Evolutionary conservation across 35 echinoderm and acorn worm genomes (phyloP), one percentile per base, ranked within the genome.

Genomic region (Amphiura filiformis): DNA sequence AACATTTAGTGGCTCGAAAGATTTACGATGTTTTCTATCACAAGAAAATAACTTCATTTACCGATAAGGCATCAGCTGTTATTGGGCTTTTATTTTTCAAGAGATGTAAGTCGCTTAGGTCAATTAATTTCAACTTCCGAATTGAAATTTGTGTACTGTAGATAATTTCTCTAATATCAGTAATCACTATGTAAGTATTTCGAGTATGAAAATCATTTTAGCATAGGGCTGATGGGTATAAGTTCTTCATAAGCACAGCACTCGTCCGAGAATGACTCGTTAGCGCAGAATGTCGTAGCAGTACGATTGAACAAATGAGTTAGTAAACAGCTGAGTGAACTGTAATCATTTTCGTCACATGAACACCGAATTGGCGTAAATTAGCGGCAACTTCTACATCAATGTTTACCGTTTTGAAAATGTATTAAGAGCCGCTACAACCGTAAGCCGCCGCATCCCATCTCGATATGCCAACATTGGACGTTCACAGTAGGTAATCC

Each of bases 401-500:
- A 1, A 70, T 70, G 61, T 70, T 70, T 70, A 70, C 61, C 28
- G 26, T 70, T 70, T 70, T 70, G 61, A 70, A 70, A 70, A 70
- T 70, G 26, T 70, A 70, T 26, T n/a, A 70, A 15, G 61, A 70
- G 26, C 61, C 28, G 38, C n/a, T 39, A 39, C 56, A n/a, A n/a
- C n/a, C n/a, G n/a, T n/a, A n/a, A n/a, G n/a, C n/a, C n/a, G n/a
- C n/a, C n/a, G n/a, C n/a, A n/a, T 35, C 83, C 57, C 32, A 65
- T 85, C 83, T 14, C 32, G 64, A 85, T 65, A 85, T 56, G 32
- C 47, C 83, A 34, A 37, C 83, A 61, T 65, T 7, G 44, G 34
- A 37, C n/a, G n/a, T n/a, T n/a, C n/a, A 65, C 47, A 37, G 34
- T 61, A 65, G 64, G 34, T 85, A 85, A 56, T 85, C 56, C 56